These are phyloP conservation scores for Cheirogaleus major DNA, from an alignment of 2,797 vertebrate genomes.

Conservation along the genomic window DNA sequence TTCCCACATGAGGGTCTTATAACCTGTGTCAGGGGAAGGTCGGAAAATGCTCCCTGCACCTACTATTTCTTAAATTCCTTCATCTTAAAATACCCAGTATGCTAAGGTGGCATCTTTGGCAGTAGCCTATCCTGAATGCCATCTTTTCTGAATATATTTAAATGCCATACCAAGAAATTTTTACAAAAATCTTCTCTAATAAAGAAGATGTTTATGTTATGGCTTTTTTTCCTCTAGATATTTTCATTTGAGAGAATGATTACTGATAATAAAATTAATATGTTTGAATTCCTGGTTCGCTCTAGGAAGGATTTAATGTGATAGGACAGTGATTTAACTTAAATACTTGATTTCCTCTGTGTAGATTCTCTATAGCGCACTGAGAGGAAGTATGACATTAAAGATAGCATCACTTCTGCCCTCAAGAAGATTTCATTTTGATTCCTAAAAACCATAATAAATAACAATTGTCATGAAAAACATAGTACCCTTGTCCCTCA, in stretches of 20 bases:
- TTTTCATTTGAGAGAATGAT: background rate
- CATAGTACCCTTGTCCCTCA: background rate
- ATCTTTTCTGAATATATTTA: background rate
- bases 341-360: background rate
- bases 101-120: no score
- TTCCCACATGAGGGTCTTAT: background rate
- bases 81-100: background rate
- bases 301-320: background rate
- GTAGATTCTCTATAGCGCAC: background rate
- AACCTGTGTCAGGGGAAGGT: background rate
- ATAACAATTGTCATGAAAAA: background rate
- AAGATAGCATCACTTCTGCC: background rate
- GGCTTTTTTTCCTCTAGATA: background rate
- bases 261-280: background rate
- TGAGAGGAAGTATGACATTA: background rate
- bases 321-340: background rate
- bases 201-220: background rate
- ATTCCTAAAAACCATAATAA: background rate
- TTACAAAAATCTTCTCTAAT: background rate
- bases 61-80: background rate
- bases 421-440: background rate
- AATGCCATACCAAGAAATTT: background rate
- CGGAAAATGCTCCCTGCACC: background rate
- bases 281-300: background rate
- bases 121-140: background rate